These are phyloP conservation scores for Drosophila lacertosa DNA, from an alignment of 1,140 invertebrate genomes.

Conservation along the genomic window DNA sequence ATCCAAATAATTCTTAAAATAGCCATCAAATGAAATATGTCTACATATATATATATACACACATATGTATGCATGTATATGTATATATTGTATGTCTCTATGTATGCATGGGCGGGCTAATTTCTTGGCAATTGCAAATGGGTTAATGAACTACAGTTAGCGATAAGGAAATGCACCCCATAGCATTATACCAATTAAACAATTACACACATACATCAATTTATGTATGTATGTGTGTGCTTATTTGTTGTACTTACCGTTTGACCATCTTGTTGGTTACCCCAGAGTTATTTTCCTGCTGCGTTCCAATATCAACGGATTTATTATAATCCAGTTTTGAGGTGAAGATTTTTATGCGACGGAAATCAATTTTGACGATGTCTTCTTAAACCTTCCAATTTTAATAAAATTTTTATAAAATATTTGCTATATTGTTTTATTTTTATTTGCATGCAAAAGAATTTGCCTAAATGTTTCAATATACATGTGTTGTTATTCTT, in stretches of 20 bases:
- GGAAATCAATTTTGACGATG: constrained; percentile 80
- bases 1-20: constrained; percentile 36
- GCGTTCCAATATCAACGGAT: constrained; percentile 84
- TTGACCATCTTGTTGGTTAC: constrained; percentile 84
- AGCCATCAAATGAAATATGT: constrained; percentile 14
- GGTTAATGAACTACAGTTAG: constrained; percentile 54
- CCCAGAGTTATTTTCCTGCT: constrained; percentile 84
- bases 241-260: constrained; percentile 78
- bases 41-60: too few relatives aligned
- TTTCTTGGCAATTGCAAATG: constrained; percentile 54
- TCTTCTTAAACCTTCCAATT: constrained; percentile 49
- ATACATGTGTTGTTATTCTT: not conserved
- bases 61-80: constrained; percentile 6
- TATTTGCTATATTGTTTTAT: not conserved
- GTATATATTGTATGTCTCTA: too few relatives aligned
- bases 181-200: not conserved
- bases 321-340: constrained; percentile 84
- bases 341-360: constrained; percentile 83
- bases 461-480: not conserved
- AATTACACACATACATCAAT: not conserved
- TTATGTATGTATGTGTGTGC: not conserved
- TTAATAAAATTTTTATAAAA: constrained; percentile 17
- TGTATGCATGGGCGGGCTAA: constrained; percentile 31
- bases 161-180: constrained; percentile 21
- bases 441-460: constrained; percentile 19